Evolutionary conservation across 1,140 invertebrate species (phyloP), one percentile per base, ranked within the genome.

Genomic region (Plutomurus gul): DNA sequence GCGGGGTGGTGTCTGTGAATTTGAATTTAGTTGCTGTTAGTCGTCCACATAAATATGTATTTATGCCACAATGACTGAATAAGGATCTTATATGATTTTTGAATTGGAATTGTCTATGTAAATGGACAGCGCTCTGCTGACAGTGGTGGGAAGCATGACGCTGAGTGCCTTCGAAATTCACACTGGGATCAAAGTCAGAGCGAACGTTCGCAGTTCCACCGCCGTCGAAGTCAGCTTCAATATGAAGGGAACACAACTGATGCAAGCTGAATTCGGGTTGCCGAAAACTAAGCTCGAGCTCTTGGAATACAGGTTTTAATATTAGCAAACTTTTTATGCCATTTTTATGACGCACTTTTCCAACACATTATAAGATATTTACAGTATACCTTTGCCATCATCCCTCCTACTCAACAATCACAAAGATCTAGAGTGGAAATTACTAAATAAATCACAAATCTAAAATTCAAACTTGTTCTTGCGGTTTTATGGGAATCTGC

Each of bases 221-320:
- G 91, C 92, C 2, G 86, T 96, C 0, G 92, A 93, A 82, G 91
- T 91, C 0, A 89, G 89, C 70, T 86, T 97, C 3, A 91, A 91
- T 78, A 85, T 96, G 4, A 89, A 91, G n/a, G 91, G 92, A 1
- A 87, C 90, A 1, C 89, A 90, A 77, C 86, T 92, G 0, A 86
- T 93, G 1, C 90, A 90, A 30, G 86, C 95, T 4, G 90, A 93
- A 77, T 88, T 97, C 36, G 92, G 92, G 78, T 87, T 96, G 75
- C 95, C 96, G 0, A 91, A 92, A 83, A 91, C 95, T 27, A 95
- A 92, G 84, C 92, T 94, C 81, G 95, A 97, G 85, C 92, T 97
- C 47, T 89, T 96, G 80, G 90, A 91, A 76, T 90, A 89, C 72
- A 89, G 89, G 91, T 92, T 36, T 36, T 16, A 65, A 33, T 25